A percentile compares a stretch with the other conserved stretches of the same genome.
phyloP scores from a whole-genome alignment of 2,113 vertebrate species.

The Trematocara variabile region DNA sequence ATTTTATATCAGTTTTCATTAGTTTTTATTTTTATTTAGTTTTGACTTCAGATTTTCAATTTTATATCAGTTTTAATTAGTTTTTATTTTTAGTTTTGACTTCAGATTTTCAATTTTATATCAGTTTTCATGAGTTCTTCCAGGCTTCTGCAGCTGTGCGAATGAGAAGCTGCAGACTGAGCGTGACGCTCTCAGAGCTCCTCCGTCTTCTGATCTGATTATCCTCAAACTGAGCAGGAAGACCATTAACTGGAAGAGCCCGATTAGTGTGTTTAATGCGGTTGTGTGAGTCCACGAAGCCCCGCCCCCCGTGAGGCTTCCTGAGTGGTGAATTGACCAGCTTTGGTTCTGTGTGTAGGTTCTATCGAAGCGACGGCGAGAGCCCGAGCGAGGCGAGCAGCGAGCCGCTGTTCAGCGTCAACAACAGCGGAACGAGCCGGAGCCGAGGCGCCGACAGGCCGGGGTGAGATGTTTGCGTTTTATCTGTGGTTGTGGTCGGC shows the following conservation, averaged over 20 bases:
- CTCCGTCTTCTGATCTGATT: slow-evolving; percentile 34
- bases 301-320: slow-evolving; percentile 20
- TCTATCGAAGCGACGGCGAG: slow-evolving; percentile 89
- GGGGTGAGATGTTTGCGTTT: slow-evolving; percentile 70
- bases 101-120: too few species aligned
- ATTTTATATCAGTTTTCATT: too few species aligned
- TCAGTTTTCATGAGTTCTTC: too few species aligned
- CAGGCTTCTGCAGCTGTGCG: not conserved
- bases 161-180: not conserved
- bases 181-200: not conserved
- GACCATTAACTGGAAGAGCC: slow-evolving; percentile 13
- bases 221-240: slow-evolving; percentile 50
- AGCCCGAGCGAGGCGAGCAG: slow-evolving; percentile 86
- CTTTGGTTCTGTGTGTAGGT: slow-evolving; percentile 64
- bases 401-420: slow-evolving; percentile 88
- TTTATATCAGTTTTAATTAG: too few species aligned
- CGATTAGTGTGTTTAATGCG: slow-evolving; percentile 40
- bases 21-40: too few species aligned
- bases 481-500: not conserved
- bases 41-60: too few species aligned
- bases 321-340: slow-evolving; percentile 10
- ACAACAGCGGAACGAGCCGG: slow-evolving; percentile 81
- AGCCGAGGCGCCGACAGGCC: slow-evolving; percentile 83
- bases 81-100: too few species aligned
- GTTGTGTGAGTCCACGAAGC: slow-evolving; percentile 21